A percentile compares a stretch with the other conserved stretches of the same genome.
Conservation (phyloP, 2,797 vertebrate species). For the Sciurus vulgaris region DNA sequence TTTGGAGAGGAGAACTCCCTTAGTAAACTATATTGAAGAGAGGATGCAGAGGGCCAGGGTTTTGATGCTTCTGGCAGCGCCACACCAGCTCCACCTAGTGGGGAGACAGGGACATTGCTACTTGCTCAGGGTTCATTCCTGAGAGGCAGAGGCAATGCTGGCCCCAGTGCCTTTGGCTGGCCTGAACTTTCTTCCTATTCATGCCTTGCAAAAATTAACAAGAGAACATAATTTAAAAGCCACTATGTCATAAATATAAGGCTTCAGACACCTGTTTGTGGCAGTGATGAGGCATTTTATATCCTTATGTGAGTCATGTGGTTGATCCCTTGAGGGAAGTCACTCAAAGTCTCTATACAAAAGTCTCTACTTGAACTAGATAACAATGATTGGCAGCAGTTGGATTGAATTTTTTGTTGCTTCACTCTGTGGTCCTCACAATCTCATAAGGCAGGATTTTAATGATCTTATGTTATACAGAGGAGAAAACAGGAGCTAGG, state of each 20-base stretch:
- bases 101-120: neutral
- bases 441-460: neutral
- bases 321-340: neutral
- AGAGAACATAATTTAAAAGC: neutral
- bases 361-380: neutral
- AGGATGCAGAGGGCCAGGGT: fast-evolving
- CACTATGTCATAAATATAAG: neutral
- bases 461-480: neutral
- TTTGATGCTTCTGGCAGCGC: neutral
- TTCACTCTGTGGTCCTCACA: neutral
- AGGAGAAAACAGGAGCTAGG: neutral
- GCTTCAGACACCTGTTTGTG: neutral
- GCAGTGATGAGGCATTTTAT: neutral
- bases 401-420: neutral
- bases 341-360: neutral
- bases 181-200: neutral
- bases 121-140: neutral
- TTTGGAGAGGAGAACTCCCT: neutral
- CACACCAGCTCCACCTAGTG: slow-evolving; percentile 78
- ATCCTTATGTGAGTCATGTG: neutral
- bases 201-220: neutral
- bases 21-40: neutral
- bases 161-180: fast-evolving
- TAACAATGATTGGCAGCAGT: fast-evolving
- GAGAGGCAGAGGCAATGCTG: fast-evolving